Evolutionary conservation across 2,113 vertebrate genomes (phyloP).

Genomic region (Colinus virginianus): DNA sequence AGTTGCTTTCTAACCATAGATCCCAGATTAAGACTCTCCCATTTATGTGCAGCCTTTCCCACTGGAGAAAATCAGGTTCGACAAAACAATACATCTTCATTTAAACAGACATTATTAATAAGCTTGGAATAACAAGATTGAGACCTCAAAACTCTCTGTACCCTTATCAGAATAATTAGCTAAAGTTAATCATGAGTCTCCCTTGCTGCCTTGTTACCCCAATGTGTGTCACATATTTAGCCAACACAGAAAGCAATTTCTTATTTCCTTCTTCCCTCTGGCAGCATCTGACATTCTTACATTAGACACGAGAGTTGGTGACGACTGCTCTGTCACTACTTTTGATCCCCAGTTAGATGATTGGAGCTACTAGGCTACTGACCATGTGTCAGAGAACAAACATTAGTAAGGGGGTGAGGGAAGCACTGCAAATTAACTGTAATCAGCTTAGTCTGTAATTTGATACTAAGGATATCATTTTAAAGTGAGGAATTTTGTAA

Average conservation of each 20-base stretch:
- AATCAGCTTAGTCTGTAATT: neutral
- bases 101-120: neutral
- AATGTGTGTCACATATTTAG: neutral
- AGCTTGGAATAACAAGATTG: neutral
- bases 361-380: neutral
- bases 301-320: neutral
- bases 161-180: constrained; percentile 24
- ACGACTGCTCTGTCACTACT: neutral
- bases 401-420: neutral
- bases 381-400: neutral
- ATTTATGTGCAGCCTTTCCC: neutral
- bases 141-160: neutral
- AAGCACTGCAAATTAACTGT: neutral
- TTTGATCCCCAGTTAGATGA: neutral
- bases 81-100: neutral
- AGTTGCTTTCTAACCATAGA: neutral
- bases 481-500: neutral
- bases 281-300: neutral
- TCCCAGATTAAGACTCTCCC: neutral
- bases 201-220: neutral
- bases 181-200: neutral
- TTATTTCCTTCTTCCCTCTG: constrained; percentile 14
- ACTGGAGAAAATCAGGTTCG: neutral
- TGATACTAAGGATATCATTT: neutral
- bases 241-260: neutral